Evolutionary conservation across 2,888 invertebrate genomes (phyloP).

Genomic region (Drosophila vallismaia): DNA sequence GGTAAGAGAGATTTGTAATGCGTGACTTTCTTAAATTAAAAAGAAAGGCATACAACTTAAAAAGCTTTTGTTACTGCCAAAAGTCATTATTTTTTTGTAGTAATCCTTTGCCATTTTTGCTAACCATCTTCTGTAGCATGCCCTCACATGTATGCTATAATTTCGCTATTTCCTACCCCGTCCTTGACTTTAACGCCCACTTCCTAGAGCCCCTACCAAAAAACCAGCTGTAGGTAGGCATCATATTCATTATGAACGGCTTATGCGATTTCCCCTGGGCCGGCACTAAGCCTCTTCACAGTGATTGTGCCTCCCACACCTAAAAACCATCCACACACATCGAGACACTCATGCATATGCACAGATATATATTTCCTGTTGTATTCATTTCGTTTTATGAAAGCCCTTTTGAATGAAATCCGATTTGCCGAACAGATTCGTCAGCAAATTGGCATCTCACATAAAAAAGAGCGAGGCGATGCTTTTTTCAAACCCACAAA

Average conservation of each 20-base stretch:
- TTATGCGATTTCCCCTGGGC: slow-evolving; percentile 83
- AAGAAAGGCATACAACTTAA: too few relatives aligned
- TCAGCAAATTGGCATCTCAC: slow-evolving; percentile 65
- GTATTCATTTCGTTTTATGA: slow-evolving; percentile 32
- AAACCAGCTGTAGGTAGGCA: slow-evolving; percentile 45
- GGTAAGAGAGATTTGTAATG: background rate
- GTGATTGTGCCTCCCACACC: slow-evolving; percentile 60
- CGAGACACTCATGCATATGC: slow-evolving; percentile 62
- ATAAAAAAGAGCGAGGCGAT: background rate
- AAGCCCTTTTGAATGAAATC: slow-evolving; percentile 66
- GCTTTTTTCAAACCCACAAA: background rate
- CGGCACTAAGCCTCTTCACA: slow-evolving; percentile 78
- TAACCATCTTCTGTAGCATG: background rate
- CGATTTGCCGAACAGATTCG: slow-evolving; percentile 60
- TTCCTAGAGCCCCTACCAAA: slow-evolving; percentile 4
- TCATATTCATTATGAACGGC: slow-evolving; percentile 84
- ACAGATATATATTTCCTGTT: slow-evolving; percentile 48
- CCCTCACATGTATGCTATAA: slow-evolving; percentile 3
- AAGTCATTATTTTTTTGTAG: background rate
- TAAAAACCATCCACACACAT: slow-evolving; percentile 32
- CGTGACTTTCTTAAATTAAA: too few relatives aligned
- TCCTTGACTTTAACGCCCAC: slow-evolving; percentile 16
- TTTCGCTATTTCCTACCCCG: background rate
- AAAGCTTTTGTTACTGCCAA: background rate
- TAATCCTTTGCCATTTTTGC: too few relatives aligned